Conservation (phyloP, 2,113 vertebrate species). For the Oncorhynchus kisutch region DNA sequence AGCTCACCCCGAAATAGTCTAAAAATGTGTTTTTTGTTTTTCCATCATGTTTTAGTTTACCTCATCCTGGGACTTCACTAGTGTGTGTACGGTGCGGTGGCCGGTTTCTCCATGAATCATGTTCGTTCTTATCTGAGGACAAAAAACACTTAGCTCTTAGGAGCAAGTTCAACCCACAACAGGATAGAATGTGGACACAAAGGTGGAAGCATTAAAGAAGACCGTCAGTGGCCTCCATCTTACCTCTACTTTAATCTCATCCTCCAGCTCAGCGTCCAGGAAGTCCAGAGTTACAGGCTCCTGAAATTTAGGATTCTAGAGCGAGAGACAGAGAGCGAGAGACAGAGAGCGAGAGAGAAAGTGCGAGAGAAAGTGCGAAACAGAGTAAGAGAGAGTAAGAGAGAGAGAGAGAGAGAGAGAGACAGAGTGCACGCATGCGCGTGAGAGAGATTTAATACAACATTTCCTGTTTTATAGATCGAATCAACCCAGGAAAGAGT, state of each 20-base stretch:
- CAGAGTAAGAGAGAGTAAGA: too few relatives aligned
- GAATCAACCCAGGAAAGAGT: too few relatives aligned
- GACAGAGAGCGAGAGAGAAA: too few relatives aligned
- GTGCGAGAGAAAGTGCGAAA: too few relatives aligned
- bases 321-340: too few relatives aligned
- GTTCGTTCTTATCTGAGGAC: conserved; percentile 82
- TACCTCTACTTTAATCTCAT: conserved; percentile 70
- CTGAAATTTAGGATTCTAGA: conserved; percentile 65
- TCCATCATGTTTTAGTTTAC: conserved; percentile 65
- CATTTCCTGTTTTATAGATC: not conserved
- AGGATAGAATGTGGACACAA: not conserved
- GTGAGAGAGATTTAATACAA: not conserved
- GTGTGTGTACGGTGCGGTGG: conserved; percentile 78
- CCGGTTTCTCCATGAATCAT: conserved; percentile 88
- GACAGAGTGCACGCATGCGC: too few relatives aligned
- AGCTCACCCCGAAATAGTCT: not conserved
- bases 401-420: too few relatives aligned
- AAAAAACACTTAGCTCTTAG: not conserved
- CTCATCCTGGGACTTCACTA: conserved; percentile 97
- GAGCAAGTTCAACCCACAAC: too few relatives aligned
- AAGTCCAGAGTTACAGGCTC: conserved; percentile 68
- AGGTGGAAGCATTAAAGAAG: not conserved
- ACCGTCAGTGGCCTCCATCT: not conserved
- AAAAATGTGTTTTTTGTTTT: not conserved
- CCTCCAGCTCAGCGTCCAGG: conserved; percentile 56